Conservation (phyloP, 2,113 vertebrate genomes). For the Leucosticte australis region DNA sequence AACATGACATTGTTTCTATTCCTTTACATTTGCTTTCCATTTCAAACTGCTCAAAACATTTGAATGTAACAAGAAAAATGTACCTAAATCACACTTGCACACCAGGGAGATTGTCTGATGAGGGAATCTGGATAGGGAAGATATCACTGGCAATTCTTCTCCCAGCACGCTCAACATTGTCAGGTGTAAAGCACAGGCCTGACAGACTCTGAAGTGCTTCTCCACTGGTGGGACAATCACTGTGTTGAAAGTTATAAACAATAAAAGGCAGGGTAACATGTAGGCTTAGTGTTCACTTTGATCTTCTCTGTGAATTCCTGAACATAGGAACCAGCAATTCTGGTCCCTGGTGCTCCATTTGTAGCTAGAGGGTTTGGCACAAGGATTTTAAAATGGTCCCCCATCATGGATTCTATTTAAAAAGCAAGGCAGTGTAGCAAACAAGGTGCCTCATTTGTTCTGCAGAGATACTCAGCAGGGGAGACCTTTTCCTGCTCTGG, state of each 20-base stretch:
- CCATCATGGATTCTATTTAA: constrained; percentile 1
- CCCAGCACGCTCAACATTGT: neutral
- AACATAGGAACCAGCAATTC: neutral
- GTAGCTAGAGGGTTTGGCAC: neutral
- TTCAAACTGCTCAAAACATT: neutral
- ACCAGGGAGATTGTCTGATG: neutral
- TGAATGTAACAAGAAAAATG: neutral
- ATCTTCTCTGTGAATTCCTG: neutral
- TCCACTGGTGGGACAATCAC: neutral
- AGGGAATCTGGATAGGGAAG: neutral
- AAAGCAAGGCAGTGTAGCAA: neutral
- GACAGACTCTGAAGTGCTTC: neutral
- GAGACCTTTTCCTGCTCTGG: neutral
- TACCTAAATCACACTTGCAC: neutral
- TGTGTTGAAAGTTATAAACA: neutral
- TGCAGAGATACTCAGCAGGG: neutral
- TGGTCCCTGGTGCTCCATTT: neutral
- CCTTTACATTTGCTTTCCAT: neutral
- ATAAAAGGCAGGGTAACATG: neutral
- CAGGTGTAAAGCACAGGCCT: neutral
- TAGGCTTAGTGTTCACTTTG: neutral
- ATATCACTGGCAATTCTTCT: neutral
- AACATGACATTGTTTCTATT: neutral
- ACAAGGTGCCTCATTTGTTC: constrained; percentile 21
- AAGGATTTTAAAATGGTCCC: neutral